A percentile compares a stretch with the other conserved stretches of the same genome.
Conservation (phyloP, 2,113 vertebrate genomes). For the Megaleporinus macrocephalus region DNA sequence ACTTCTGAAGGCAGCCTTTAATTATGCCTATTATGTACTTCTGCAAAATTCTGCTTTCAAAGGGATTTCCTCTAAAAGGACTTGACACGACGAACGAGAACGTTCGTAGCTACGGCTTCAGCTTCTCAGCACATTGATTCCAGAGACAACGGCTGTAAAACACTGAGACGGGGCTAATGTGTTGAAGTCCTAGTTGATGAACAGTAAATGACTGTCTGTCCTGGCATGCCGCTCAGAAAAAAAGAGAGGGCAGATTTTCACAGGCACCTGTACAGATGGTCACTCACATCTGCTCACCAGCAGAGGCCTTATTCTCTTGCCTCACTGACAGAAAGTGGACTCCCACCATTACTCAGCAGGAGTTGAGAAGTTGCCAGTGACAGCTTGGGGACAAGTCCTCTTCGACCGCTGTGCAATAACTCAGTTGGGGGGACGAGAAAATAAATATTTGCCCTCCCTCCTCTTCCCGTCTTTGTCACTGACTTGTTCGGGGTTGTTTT, state of each 20-base stretch:
- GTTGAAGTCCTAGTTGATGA: background rate
- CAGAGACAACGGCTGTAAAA: background rate
- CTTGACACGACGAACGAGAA: background rate
- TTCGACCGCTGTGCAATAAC: constrained; percentile 13
- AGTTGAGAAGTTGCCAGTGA: constrained; percentile 40
- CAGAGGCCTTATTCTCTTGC: constrained; percentile 21
- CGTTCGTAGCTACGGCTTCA: background rate
- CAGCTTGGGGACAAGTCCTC: constrained; percentile 44
- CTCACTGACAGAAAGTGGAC: constrained; percentile 16
- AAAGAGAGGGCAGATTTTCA: constrained; percentile 6
- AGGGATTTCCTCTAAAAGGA: background rate
- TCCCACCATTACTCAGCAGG: constrained; percentile 17
- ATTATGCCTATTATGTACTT: background rate
- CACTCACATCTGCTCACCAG: constrained; percentile 48
- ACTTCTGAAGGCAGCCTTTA: background rate
- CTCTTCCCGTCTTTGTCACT: background rate
- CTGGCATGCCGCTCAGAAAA: constrained; percentile 7
- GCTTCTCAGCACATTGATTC: background rate
- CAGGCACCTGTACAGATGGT: constrained; percentile 33
- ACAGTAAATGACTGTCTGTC: background rate
- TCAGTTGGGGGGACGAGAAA: constrained; percentile 1
- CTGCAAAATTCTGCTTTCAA: background rate
- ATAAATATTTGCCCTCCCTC: constrained; percentile 16
- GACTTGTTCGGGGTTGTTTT: constrained; percentile 7
- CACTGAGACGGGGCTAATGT: background rate